Conservation (phyloP, 2,797 vertebrate species). For the Phrynocephalus guinanensis region DNA sequence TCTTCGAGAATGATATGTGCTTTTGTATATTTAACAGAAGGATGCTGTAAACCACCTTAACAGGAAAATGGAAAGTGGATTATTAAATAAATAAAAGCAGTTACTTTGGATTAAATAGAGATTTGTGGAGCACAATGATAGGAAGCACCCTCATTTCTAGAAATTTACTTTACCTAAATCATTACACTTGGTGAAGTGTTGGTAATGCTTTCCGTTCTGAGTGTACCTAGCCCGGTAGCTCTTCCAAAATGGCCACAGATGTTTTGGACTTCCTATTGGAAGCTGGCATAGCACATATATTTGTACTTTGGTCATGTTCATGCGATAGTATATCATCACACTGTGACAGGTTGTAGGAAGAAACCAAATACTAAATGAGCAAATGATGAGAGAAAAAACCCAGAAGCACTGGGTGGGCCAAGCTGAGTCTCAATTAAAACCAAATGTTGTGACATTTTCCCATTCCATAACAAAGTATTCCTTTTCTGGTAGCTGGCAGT, state of each 20-base stretch:
- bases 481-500: constrained; percentile 42
- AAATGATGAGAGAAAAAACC: constrained; percentile 55
- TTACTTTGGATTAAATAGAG: constrained; percentile 22
- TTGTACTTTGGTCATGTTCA: constrained; percentile 55
- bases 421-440: constrained; percentile 54
- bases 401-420: constrained; percentile 51
- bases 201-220: constrained; percentile 59
- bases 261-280: constrained; percentile 71
- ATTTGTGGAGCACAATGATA: background rate
- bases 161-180: constrained; percentile 44
- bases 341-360: constrained; percentile 58
- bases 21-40: background rate
- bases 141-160: constrained; percentile 26
- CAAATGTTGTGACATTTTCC: constrained; percentile 63
- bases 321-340: constrained; percentile 51
- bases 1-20: background rate
- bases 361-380: constrained; percentile 61
- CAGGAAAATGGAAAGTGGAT: background rate
- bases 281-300: constrained; percentile 66
- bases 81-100: background rate
- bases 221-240: constrained; percentile 50
- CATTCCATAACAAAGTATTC: constrained; percentile 49
- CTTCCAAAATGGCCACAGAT: constrained; percentile 52
- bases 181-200: constrained; percentile 55
- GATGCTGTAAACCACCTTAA: background rate